A percentile compares a stretch with the other conserved stretches of the same genome.
These are phyloP conservation scores for Daktulosphaira vitifoliae DNA, from an alignment of 1,140 invertebrate genomes.

Conservation along the genomic window DNA sequence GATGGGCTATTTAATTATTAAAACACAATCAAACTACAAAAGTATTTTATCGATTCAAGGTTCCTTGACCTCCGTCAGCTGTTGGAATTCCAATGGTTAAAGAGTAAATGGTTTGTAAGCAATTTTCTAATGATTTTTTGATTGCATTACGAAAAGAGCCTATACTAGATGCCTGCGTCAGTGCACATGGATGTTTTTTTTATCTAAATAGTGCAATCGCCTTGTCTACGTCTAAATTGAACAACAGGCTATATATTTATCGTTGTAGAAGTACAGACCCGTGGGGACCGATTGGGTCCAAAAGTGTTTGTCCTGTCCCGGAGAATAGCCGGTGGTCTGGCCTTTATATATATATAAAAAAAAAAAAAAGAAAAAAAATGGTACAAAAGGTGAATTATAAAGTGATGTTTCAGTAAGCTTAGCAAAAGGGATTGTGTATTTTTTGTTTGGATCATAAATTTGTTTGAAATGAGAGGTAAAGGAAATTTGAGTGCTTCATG, in stretches of 20 bases:
- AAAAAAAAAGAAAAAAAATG: constrained; percentile 21
- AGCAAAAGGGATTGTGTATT: not conserved
- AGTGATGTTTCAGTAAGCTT: constrained; percentile 14
- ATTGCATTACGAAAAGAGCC: too few relatives aligned
- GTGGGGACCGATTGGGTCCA: constrained; percentile 29
- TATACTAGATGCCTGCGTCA: not conserved
- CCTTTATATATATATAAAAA: constrained; percentile 24
- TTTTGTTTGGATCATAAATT: too few relatives aligned
- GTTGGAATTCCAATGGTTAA: not conserved
- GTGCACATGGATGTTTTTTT: constrained; percentile 14
- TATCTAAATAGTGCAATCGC: constrained; percentile 23
- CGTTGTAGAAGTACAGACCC: constrained; percentile 19
- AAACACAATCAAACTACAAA: not conserved
- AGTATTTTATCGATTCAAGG: not conserved
- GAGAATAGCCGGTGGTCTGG: constrained; percentile 28
- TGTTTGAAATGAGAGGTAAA: not conserved
- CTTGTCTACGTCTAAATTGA: constrained; percentile 21
- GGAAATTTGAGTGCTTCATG: not conserved
- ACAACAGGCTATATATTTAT: constrained; percentile 2
- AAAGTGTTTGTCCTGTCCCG: constrained; percentile 27
- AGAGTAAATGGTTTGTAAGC: too few relatives aligned
- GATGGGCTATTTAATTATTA: constrained; percentile 15
- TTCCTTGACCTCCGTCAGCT: not conserved
- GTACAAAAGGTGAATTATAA: constrained; percentile 24
- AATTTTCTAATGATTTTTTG: too few relatives aligned